These are phyloP conservation scores for human DNA, from an alignment of 2,113 vertebrate species.

Conservation along the genomic window DNA sequence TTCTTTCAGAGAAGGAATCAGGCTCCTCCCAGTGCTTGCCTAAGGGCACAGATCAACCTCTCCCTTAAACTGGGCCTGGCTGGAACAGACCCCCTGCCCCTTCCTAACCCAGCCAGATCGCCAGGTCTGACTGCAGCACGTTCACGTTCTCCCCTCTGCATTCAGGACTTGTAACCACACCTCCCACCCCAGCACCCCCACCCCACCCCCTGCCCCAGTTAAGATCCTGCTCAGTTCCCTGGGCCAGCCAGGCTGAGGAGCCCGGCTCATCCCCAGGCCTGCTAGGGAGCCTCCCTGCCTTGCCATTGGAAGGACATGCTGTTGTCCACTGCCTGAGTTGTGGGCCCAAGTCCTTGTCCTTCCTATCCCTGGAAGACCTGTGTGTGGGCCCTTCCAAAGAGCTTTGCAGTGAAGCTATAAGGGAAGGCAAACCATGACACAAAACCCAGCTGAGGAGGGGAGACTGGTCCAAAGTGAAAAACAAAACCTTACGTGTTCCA, in stretches of 20 bases:
- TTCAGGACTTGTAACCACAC: background rate
- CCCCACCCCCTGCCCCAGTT: no score
- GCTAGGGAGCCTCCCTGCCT: background rate
- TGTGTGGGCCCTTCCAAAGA: background rate
- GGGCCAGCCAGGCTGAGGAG: background rate
- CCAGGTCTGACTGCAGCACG: background rate
- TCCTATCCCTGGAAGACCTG: background rate
- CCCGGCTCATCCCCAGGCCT: background rate
- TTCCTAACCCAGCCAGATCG: background rate
- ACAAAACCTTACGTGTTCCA: background rate
- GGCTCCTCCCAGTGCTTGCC: background rate
- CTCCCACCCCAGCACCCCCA: background rate
- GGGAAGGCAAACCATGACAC: background rate
- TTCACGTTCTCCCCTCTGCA: background rate
- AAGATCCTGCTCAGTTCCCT: background rate
- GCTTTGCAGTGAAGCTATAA: background rate
- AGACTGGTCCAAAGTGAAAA: background rate
- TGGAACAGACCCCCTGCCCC: background rate
- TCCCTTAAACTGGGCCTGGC: background rate
- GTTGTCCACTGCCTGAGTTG: no score
- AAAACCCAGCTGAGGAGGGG: background rate
- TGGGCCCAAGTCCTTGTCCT: background rate
- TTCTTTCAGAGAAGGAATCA: background rate
- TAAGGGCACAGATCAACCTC: background rate
- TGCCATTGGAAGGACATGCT: background rate